Base-by-base conservation (phyloP, 2,888 invertebrate genomes). In the Torymus tubicola region DNA sequence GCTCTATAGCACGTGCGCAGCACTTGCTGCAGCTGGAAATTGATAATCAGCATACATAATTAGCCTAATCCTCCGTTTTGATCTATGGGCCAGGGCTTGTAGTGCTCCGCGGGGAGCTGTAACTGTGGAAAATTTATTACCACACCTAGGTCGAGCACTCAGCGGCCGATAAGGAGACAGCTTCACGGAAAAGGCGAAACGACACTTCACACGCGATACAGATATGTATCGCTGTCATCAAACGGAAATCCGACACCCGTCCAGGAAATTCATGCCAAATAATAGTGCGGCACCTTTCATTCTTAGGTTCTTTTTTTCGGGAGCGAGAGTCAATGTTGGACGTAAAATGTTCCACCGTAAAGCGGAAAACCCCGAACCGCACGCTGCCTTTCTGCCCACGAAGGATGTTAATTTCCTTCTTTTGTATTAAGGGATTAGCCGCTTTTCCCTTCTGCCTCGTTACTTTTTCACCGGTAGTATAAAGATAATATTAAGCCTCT, bases 1-100 rank as follows among this genome's bases (percentile, higher is more conserved):
- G 24, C 24, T 3, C 24, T 24, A 24, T 24, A n/a, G n/a, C 24
- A 24, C 24, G 3, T 8, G 4, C 8, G 31, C 31, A 1, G 31
- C 31, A 31, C 31, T 31, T 31, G 31, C 31, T 55, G 64, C 74
- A 78, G 70, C 78, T 74, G 67, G 61, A 55, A 70, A 78, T 81
- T 81, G 63, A 78, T 74, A 78, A 78, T 78, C 78, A 74, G 74
- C 67, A 74, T 69, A 55, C 72, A 60, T 78, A 73, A 81, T 70
- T n/a, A 78, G 70, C 63, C 67, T 78, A 78, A 81, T 81, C 80
- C 74, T 65, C 67, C 42, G 53, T 24, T 58, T 18, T 31, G 75
- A 80, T 80, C 80, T 58, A 42, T 58, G 72, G 11, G 55, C 53
- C 68, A 31, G 31, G 31, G 31, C 31, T 31, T 31, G 31, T 2